Base-by-base conservation (phyloP, 2,113 vertebrate genomes). In the Brienomyrus brachyistius region DNA sequence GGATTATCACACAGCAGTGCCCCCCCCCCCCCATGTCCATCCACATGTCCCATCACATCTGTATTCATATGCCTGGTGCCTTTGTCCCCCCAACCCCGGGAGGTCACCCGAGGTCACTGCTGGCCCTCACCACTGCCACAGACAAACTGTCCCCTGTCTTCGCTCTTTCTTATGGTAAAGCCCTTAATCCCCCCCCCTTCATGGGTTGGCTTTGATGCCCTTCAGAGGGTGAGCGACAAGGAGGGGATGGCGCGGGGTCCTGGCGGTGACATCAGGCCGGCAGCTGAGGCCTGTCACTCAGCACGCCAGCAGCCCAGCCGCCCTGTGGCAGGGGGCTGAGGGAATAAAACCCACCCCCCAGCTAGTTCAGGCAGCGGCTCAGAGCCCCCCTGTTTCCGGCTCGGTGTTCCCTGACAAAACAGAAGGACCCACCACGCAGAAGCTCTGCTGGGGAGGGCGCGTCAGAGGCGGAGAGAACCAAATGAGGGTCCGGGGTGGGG, bases 41-140 rank as follows among this genome's bases (percentile, higher is more conserved):
- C 82, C 84, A 27, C 51, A 87, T 35, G 10, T 52, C 31, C 66
- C 62, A 27, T 40, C 89, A 82, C 90, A 90, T 90, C 90, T 90
- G 86, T 83, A 90, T 90, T 90, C 90, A 90, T 90, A 90, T 43
- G 11, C 86, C 40, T 48, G 51, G 70, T 31, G 40, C 77, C 90
- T 88, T 88, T 88, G 15, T 88, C 10, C 40, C 6, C 70, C n/a
- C 35, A 43, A 43, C 27, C 35, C 21, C 40, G 27, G n/a, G 85
- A 17, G 84, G 84, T 85, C 48, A 56, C 35, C 59, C 31, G 17
- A 56, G 90, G 86, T 88, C 86, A 54, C 1, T 13, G 83, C n/a
- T 23, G 40, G 47, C 35, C 70, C 86, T 48, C 52, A 27, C 52
- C 13, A 4, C 77, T 35, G 35, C 43, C 80, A 59, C 51, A 40